phyloP scores from a whole-genome alignment of 2,797 vertebrate species.

The Borostomias antarcticus region DNA sequence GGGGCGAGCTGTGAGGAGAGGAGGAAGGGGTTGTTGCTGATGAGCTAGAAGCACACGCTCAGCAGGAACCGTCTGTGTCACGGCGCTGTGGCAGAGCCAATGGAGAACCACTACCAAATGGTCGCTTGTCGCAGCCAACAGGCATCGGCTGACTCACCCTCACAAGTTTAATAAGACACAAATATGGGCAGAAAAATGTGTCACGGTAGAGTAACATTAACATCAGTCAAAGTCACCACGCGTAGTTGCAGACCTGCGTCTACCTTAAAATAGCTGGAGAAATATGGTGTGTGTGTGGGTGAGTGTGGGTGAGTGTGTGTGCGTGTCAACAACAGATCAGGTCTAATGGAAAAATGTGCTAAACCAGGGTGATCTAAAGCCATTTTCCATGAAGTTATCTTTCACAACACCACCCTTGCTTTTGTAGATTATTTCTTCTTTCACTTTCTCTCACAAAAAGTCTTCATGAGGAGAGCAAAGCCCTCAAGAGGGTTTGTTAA shows the following conservation, averaged over 20 bases:
- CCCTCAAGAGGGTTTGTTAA: background rate
- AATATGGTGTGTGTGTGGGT: background rate
- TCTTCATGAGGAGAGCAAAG: background rate
- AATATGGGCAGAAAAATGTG: background rate
- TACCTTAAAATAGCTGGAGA: background rate
- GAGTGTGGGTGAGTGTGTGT: too few species aligned
- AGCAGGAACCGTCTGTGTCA: slow-evolving; percentile 52
- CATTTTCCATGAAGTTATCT: background rate
- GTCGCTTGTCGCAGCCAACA: slow-evolving; percentile 53
- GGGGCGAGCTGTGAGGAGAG: slow-evolving; percentile 17
- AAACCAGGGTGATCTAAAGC: background rate
- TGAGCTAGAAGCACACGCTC: slow-evolving; percentile 52
- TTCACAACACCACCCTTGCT: background rate
- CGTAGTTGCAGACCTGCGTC: background rate
- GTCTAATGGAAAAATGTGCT: too few species aligned
- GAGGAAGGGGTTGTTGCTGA: slow-evolving; percentile 43
- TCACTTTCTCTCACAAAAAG: background rate
- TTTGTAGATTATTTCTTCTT: background rate
- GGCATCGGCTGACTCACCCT: slow-evolving; percentile 51
- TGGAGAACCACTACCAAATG: slow-evolving; percentile 57
- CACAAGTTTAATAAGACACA: slow-evolving; percentile 3
- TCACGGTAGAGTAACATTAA: too few species aligned
- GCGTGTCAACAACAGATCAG: background rate
- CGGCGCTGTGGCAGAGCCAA: slow-evolving; percentile 44
- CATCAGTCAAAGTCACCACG: too few species aligned